Evolutionary conservation across 2,797 vertebrate genomes (phyloP).

Genomic region (Syngnathus rostellatus): DNA sequence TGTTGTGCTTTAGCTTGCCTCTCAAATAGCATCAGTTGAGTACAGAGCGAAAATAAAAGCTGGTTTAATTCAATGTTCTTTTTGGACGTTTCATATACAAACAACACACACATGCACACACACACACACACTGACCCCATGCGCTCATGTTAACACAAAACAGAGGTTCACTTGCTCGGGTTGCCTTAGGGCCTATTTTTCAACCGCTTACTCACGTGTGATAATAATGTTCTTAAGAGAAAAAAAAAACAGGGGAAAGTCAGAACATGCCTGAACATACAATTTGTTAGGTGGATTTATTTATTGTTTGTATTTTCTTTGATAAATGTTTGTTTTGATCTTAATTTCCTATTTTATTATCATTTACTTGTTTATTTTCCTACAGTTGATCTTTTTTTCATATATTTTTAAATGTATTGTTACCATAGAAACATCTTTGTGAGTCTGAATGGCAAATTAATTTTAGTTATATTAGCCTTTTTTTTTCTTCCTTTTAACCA

Average conservation of each 20-base stretch:
- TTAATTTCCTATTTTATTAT: no score
- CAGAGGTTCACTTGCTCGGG: conserved; percentile 15
- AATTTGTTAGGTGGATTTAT: background rate
- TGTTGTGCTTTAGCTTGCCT: conserved; percentile 14
- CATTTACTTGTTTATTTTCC: no score
- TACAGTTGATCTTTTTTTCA: no score
- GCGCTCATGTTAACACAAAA: conserved; percentile 16
- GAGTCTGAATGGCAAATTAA: background rate
- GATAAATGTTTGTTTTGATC: no score
- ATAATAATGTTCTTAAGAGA: background rate
- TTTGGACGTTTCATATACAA: conserved; percentile 22
- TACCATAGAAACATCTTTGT: background rate
- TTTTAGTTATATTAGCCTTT: background rate
- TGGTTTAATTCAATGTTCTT: conserved; percentile 50
- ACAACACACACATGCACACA: background rate
- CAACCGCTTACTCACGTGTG: conserved; percentile 2
- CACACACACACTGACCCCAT: conserved; percentile 1
- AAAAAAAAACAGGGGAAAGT: background rate
- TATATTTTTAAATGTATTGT: no score
- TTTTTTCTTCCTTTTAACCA: background rate
- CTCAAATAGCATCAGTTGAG: conserved; percentile 14
- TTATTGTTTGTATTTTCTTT: no score
- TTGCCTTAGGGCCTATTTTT: background rate
- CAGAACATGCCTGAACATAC: background rate
- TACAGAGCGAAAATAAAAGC: conserved; percentile 17